Percentiles rank a stretch among this genome's conserved stretches.
These are phyloP conservation scores for Hyppa rectilinea DNA, from an alignment of 2,888 invertebrate genomes.

Conservation along the genomic window DNA sequence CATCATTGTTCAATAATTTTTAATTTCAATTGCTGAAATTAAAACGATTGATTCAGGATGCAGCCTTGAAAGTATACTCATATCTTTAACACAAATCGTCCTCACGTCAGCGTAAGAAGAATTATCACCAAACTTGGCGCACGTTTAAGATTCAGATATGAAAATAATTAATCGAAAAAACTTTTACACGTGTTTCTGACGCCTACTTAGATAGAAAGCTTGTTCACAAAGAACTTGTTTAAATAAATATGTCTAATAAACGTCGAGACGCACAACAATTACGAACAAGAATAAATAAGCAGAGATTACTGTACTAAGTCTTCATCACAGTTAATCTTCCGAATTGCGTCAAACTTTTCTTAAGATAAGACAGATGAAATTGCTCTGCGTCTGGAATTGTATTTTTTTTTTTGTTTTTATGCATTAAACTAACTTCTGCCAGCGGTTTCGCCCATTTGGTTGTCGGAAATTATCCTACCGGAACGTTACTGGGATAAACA, in stretches of 20 bases:
- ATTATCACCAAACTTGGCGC: conserved; percentile 18
- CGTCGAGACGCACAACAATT: conserved; percentile 32
- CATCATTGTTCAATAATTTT: too few species aligned
- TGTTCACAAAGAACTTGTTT: conserved; percentile 36
- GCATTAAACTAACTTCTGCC: too few species aligned
- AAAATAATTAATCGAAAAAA: conserved; percentile 35
- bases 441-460: too few species aligned
- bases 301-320: conserved; percentile 44
- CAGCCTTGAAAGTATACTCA: not conserved
- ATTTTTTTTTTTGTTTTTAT: conserved; percentile 5
- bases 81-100: not conserved
- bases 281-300: conserved; percentile 47
- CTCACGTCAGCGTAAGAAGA: not conserved
- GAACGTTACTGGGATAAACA: too few species aligned
- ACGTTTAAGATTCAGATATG: conserved; percentile 14
- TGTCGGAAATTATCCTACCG: too few species aligned
- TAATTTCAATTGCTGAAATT: too few species aligned
- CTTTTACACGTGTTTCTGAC: conserved; percentile 6
- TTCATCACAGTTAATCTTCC: conserved; percentile 49
- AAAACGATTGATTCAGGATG: not conserved
- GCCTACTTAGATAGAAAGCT: conserved; percentile 7
- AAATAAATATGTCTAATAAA: conserved; percentile 53
- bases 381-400: conserved; percentile 9
- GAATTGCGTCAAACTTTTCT: conserved; percentile 51
- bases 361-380: conserved; percentile 19